Percentiles rank a stretch among this genome's conserved stretches.
Conservation (phyloP, 2,888 invertebrate genomes). For the Chaetogeoica ovagalla region DNA sequence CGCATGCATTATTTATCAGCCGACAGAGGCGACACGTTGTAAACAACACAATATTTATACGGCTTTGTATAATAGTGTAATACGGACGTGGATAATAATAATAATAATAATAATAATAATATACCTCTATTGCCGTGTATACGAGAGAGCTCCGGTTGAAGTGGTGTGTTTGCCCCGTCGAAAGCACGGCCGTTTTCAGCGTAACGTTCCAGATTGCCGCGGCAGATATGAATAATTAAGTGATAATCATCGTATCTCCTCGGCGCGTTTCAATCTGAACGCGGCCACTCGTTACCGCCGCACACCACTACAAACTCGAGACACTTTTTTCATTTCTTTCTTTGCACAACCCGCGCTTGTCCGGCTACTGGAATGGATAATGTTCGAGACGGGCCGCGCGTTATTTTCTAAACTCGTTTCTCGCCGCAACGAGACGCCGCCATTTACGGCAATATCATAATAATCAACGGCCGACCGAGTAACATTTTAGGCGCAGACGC, state of each 20-base stretch:
- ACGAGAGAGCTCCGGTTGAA: background rate
- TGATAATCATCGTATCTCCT: conserved; percentile 50
- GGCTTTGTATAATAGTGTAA: too few relatives aligned
- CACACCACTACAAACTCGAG: background rate
- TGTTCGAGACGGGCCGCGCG: background rate
- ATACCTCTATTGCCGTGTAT: background rate
- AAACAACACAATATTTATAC: too few relatives aligned
- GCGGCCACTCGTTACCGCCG: background rate
- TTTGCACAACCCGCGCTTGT: background rate
- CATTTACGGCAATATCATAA: too few relatives aligned
- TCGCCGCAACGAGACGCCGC: too few relatives aligned
- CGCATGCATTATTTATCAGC: too few relatives aligned
- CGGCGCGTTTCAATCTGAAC: conserved; percentile 34
- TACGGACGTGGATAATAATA: too few relatives aligned
- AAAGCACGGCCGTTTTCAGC: background rate
- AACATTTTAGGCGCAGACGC: too few relatives aligned
- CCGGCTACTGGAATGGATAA: too few relatives aligned
- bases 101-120: too few relatives aligned
- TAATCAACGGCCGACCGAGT: too few relatives aligned
- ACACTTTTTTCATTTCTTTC: conserved; percentile 5
- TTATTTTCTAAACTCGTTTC: background rate
- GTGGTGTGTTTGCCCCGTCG: conserved; percentile 26
- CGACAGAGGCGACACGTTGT: too few relatives aligned
- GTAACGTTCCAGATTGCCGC: conserved; percentile 17
- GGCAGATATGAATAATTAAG: conserved; percentile 52